A percentile compares a stretch with the other conserved stretches of the same genome.
phyloP scores from a whole-genome alignment of 2,888 invertebrate species.

The Lagria hirta region DNA sequence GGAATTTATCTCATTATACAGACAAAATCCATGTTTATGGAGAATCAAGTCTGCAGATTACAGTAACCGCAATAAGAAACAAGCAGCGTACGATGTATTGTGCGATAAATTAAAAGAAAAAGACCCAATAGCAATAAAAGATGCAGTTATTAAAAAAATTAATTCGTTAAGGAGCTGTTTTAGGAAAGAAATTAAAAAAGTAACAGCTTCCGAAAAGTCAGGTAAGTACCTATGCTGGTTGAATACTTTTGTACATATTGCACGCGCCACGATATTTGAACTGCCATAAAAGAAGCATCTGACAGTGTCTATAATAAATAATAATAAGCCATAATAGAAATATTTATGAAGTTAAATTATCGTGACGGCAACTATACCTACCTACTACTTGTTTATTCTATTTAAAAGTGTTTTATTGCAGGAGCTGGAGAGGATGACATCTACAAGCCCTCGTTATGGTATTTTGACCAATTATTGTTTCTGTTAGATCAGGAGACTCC shows the following conservation, averaged over 20 bases:
- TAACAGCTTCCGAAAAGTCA: constrained; percentile 19
- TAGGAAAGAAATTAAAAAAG: constrained; percentile 31
- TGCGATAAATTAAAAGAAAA: constrained; percentile 26
- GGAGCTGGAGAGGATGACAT: too few species aligned
- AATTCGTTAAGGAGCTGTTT: constrained; percentile 29
- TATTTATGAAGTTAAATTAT: too few species aligned
- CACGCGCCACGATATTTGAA: too few species aligned
- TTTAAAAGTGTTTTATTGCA: too few species aligned
- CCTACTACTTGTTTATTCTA: too few species aligned
- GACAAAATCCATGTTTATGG: constrained; percentile 25
- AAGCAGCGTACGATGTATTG: constrained; percentile 25
- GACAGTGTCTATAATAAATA: too few species aligned
- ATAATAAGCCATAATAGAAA: too few species aligned
- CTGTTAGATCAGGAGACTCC: not conserved
- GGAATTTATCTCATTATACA: constrained; percentile 28
- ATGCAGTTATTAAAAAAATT: constrained; percentile 29
- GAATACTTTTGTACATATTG: too few species aligned
- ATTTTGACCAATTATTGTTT: constrained; percentile 30
- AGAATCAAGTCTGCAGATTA: constrained; percentile 24
- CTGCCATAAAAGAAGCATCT: too few species aligned
- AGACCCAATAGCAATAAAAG: constrained; percentile 27
- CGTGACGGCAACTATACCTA: too few species aligned
- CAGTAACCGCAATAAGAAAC: constrained; percentile 20
- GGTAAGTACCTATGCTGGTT: too few species aligned
- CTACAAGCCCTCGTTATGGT: constrained; percentile 33